These are phyloP conservation scores for Eupithecia abbreviata DNA, from an alignment of 2,888 invertebrate genomes.

Conservation along the genomic window DNA sequence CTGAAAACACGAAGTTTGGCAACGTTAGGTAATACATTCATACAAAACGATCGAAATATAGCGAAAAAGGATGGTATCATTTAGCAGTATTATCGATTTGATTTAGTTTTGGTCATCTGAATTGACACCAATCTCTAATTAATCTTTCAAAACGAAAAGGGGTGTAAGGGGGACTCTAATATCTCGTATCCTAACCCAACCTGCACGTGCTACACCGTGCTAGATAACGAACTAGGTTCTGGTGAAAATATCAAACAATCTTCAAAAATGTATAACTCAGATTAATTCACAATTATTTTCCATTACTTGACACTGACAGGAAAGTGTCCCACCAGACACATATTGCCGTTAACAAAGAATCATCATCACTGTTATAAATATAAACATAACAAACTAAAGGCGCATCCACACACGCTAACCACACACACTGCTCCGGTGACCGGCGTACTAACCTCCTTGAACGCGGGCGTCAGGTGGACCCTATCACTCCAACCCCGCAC, in stretches of 20 bases:
- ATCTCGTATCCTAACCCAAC: no score
- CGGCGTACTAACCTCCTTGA: conserved; percentile 78
- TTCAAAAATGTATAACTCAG: no score
- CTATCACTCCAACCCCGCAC: conserved; percentile 58
- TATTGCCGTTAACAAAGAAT: no score
- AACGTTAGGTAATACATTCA: neutral
- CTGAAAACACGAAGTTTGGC: neutral
- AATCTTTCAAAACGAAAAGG: neutral
- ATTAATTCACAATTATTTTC: no score
- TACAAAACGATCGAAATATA: no score
- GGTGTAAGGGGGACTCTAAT: no score
- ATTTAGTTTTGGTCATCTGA: neutral
- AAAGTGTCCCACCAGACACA: no score
- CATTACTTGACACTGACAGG: no score
- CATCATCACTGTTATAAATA: neutral
- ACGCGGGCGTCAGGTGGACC: conserved; percentile 73
- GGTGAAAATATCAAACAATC: no score
- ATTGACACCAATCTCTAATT: neutral
- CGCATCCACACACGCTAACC: conserved; percentile 51
- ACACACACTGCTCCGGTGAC: conserved; percentile 67
- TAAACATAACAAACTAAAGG: conserved; percentile 19
- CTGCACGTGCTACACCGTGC: no score
- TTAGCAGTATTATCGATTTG: neutral
- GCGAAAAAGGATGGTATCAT: neutral
- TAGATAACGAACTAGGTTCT: no score